phyloP scores from a whole-genome alignment of 2,888 invertebrate species.

The Barypeithes pellucidus region DNA sequence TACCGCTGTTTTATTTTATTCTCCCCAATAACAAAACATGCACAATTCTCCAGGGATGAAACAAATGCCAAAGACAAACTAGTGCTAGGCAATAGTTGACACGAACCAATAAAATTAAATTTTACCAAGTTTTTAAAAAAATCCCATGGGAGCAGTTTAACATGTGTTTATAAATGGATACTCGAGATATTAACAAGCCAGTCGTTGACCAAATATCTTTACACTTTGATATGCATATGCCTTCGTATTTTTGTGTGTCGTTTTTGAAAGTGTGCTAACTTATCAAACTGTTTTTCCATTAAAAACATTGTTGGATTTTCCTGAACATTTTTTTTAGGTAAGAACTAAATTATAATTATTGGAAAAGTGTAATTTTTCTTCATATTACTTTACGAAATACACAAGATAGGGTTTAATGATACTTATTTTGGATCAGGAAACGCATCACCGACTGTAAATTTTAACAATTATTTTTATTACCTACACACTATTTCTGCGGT shows the following conservation, averaged over 20 bases:
- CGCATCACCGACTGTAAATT: no score
- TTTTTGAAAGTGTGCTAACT: slow-evolving; percentile 20
- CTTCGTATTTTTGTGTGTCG: slow-evolving; percentile 29
- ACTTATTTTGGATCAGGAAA: no score
- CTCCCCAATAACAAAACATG: slow-evolving; percentile 60
- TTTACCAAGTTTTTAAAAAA: slow-evolving; percentile 63
- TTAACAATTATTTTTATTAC: no score
- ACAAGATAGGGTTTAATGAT: no score
- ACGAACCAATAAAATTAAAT: slow-evolving; percentile 64
- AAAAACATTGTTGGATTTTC: slow-evolving; percentile 15
- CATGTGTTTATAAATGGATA: slow-evolving; percentile 63
- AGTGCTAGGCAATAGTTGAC: slow-evolving; percentile 70
- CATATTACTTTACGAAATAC: no score
- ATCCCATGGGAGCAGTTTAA: slow-evolving; percentile 65
- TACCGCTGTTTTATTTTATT: slow-evolving; percentile 59
- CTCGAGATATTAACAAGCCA: slow-evolving; percentile 52
- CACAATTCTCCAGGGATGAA: slow-evolving; percentile 66
- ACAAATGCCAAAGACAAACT: slow-evolving; percentile 65
- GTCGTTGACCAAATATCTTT: slow-evolving; percentile 49
- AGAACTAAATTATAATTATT: no score
- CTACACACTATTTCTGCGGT: no score
- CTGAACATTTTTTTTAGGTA: no score
- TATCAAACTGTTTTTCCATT: slow-evolving; percentile 10
- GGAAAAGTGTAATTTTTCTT: no score
- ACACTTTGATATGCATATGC: slow-evolving; percentile 35